Percentiles rank a stretch among this genome's conserved stretches.
These are phyloP conservation scores for Stigmatopora argus DNA, from an alignment of 2,113 vertebrate genomes.

Conservation along the genomic window DNA sequence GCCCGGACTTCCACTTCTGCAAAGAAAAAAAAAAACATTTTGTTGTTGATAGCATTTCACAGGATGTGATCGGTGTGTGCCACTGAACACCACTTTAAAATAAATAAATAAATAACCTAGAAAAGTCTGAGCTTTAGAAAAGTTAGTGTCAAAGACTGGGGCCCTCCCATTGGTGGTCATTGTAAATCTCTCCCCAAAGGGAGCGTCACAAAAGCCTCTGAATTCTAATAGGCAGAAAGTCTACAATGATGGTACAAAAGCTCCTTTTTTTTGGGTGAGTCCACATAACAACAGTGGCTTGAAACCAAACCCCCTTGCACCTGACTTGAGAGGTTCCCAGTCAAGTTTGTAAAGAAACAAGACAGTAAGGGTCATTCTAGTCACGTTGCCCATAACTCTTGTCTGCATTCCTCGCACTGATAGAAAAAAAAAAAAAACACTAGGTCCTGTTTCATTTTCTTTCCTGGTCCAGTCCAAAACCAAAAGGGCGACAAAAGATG, in stretches of 20 bases:
- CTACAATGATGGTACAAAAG: conserved; percentile 23
- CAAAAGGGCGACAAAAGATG: conserved; percentile 32
- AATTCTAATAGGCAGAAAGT: conserved; percentile 21
- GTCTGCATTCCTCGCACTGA: conserved; percentile 24
- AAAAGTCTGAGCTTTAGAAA: neutral
- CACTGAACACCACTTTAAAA: neutral
- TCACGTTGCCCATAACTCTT: conserved; percentile 20
- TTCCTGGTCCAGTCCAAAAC: conserved; percentile 30
- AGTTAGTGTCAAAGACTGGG: neutral
- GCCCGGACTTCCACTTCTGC: conserved; percentile 73
- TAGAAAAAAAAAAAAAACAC: conserved; percentile 26
- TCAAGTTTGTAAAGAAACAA: neutral
- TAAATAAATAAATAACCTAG: neutral
- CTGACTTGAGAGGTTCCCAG: conserved; percentile 2
- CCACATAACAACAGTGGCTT: conserved; percentile 4
- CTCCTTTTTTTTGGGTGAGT: neutral
- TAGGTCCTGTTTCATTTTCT: conserved; percentile 44
- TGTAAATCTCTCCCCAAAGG: conserved; percentile 28
- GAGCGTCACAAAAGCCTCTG: conserved; percentile 14
- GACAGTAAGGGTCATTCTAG: conserved; percentile 6
- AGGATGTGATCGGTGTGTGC: neutral
- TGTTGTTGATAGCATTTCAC: neutral
- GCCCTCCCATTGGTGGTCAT: conserved; percentile 16
- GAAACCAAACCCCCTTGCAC: conserved; percentile 30
- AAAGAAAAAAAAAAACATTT: neutral